Conservation (phyloP, 2,797 vertebrate species). For the Zenarchopterus dispar region DNA sequence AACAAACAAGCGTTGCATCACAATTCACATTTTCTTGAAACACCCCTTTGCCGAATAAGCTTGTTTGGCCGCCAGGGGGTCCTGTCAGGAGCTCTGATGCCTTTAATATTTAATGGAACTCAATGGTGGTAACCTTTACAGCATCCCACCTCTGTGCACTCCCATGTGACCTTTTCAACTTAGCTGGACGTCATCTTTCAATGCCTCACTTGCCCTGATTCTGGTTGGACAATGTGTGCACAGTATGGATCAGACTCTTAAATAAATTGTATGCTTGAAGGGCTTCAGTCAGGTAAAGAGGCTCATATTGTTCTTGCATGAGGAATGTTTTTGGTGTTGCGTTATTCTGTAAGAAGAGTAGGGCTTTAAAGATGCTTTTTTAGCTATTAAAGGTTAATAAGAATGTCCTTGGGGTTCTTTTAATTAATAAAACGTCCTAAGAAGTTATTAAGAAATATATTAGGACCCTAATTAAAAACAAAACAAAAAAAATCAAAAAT, state of each 20-base stretch:
- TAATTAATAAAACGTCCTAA: no score
- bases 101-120: constrained; percentile 78
- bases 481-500: no score
- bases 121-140: constrained; percentile 76
- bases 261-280: not conserved
- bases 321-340: not conserved
- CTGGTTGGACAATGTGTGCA: constrained; percentile 20
- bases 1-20: constrained; percentile 31
- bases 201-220: constrained; percentile 35
- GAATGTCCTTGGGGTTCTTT: no score
- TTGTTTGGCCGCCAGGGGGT: constrained; percentile 60
- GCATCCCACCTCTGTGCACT: constrained; percentile 59
- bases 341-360: constrained; percentile 2
- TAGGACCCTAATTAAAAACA: no score
- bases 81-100: constrained; percentile 55
- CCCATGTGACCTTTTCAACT: constrained; percentile 74
- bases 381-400: no score
- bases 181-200: constrained; percentile 51
- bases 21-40: constrained; percentile 20
- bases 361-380: no score
- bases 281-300: not conserved
- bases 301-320: not conserved
- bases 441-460: no score
- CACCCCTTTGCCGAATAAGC: constrained; percentile 49
- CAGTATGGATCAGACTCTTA: not conserved